Evolutionary conservation across 2,797 vertebrate genomes (phyloP).

Genomic region (Myotis findleyi): DNA sequence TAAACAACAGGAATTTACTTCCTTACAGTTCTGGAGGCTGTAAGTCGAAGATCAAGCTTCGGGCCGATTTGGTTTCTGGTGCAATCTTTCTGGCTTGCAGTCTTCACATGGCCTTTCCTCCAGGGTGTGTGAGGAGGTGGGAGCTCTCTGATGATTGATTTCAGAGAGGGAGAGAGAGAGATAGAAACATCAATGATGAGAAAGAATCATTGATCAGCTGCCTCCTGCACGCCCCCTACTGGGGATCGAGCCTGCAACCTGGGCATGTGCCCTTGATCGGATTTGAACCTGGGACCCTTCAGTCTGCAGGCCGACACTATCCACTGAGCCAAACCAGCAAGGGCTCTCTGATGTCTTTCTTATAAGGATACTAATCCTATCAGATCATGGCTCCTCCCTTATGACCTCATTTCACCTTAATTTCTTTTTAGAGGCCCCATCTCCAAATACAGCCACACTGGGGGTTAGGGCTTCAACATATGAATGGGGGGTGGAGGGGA

Average conservation of each 20-base stretch:
- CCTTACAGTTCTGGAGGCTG: background rate
- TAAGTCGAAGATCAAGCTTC: background rate
- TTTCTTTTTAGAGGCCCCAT: background rate
- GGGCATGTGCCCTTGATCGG: background rate
- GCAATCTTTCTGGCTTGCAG: background rate
- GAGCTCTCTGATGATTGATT: background rate
- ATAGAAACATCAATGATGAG: background rate
- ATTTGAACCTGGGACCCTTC: background rate
- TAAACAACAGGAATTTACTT: constrained; percentile 23
- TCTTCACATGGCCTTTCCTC: background rate
- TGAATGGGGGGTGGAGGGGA: background rate
- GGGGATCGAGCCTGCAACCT: background rate
- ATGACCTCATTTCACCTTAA: constrained; percentile 23
- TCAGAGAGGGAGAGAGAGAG: background rate
- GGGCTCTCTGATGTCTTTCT: background rate
- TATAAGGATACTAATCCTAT: background rate
- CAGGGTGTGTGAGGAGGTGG: background rate
- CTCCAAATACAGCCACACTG: background rate
- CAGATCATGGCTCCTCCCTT: background rate
- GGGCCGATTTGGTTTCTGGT: background rate
- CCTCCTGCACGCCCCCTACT: background rate
- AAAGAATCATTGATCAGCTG: background rate
- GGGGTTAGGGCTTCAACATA: background rate
- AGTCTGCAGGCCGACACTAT: too few species aligned
- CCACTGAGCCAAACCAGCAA: too few species aligned